These are phyloP conservation scores for Lepus oiostolus DNA, from an alignment of 2,797 vertebrate genomes.

Conservation along the genomic window DNA sequence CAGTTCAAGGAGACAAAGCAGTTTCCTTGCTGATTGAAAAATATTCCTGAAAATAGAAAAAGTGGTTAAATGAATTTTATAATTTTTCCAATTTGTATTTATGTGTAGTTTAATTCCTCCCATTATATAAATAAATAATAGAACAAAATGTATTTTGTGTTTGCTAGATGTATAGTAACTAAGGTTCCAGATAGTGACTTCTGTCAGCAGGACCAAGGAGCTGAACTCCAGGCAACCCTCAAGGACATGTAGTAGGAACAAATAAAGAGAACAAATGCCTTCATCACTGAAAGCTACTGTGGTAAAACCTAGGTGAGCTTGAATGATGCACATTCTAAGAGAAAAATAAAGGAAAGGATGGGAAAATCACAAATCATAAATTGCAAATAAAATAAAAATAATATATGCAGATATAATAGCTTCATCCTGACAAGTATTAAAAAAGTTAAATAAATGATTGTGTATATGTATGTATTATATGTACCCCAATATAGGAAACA, in stretches of 20 bases:
- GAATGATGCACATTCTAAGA: not conserved
- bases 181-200: not conserved
- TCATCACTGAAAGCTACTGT: not conserved
- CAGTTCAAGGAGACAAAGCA: slow-evolving; percentile 1
- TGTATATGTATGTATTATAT: not conserved
- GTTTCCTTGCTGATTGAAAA: not conserved
- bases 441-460: not conserved
- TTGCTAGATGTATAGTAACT: not conserved
- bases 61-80: not conserved
- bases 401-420: not conserved
- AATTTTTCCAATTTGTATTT: not conserved
- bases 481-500: not conserved
- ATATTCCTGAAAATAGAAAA: not conserved
- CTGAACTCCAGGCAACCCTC: not conserved
- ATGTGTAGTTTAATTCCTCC: not conserved
- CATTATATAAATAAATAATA: not conserved
- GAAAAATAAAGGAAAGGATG: not conserved
- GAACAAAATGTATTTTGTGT: not conserved
- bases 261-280: not conserved
- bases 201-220: not conserved
- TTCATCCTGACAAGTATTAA: not conserved
- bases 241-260: not conserved
- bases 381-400: not conserved
- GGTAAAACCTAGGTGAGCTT: not conserved
- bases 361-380: not conserved